Base-by-base conservation (phyloP, 2,888 invertebrate species). In the Orthosia incerta region DNA sequence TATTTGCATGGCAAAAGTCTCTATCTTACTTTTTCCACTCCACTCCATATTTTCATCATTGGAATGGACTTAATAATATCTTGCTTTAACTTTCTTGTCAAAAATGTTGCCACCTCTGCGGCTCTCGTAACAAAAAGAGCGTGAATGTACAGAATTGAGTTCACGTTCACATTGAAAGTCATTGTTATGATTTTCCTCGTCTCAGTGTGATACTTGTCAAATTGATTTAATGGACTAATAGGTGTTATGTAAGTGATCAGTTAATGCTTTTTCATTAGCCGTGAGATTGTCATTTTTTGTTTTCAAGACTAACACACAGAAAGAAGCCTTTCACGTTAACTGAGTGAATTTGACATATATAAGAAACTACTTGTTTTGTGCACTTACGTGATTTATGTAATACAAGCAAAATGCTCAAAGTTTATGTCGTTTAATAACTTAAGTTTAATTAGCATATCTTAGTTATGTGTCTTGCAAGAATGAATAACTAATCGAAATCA, bases 191-290 rank as follows among this genome's bases (percentile, higher is more conserved):
- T 68, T 83, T 70, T 53, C 45, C 55, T 69, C 51, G 53, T 67
- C 31, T 71, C 50, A n/a, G 31, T 72, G 61, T 70, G 62, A 70
- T 74, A 66, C 68, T 76, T 79, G 63, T 77, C 68, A 76, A 86
- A 73, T 76, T 68, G 26, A 61, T 64, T 61, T 83, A 85, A 86
- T 87, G 83, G 76, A 74, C 72, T 76, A 71, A 71, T 61, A 56
- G 26, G 62, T 55, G 26, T 86, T 83, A 80, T 64, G 55, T 86
- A 84, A 85, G 62, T 64, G 18, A 67, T 66, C 68, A 55, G 56
- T 64, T 53, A 85, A 71, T 62, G 66, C 57, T 31, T 74, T 83
- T 74, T 69, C 55, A 72, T 65, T 70, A 64, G 56, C 64, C 51
- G 74, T 71, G 69, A 68, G 81, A 84, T 61, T 56, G 60, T 69